Conservation (phyloP, 2,888 invertebrate genomes). For the Eristalinus aeneus region DNA sequence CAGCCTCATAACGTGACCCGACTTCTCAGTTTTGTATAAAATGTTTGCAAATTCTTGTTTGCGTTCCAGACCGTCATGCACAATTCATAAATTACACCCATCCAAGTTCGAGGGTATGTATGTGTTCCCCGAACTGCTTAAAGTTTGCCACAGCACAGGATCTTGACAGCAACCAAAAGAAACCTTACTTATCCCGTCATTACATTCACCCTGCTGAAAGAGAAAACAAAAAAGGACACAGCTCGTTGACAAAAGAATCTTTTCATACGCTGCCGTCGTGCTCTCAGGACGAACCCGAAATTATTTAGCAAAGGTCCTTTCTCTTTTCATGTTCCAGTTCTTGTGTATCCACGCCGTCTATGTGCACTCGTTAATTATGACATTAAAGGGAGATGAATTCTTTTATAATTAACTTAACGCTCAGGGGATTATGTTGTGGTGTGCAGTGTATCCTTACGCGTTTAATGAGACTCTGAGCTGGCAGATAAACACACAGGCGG, state of each 20-base stretch:
- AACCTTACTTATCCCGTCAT: neutral
- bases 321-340: neutral
- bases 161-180: neutral
- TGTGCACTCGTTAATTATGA: conserved; percentile 10
- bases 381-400: conserved; percentile 18
- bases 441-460: neutral
- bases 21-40: neutral
- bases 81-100: neutral
- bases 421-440: conserved; percentile 12
- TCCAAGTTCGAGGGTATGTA: neutral
- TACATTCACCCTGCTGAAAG: neutral
- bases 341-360: neutral
- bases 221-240: neutral
- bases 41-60: neutral
- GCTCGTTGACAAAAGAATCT: neutral
- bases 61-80: neutral
- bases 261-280: neutral
- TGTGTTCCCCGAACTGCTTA: neutral
- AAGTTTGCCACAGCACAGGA: neutral
- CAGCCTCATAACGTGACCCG: too few species aligned
- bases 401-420: conserved; percentile 29
- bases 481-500: neutral
- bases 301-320: neutral
- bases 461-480: neutral
- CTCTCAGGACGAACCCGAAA: neutral